Evolutionary conservation across 2,888 invertebrate species (phyloP).

Genomic region (Cheilosia soror): DNA sequence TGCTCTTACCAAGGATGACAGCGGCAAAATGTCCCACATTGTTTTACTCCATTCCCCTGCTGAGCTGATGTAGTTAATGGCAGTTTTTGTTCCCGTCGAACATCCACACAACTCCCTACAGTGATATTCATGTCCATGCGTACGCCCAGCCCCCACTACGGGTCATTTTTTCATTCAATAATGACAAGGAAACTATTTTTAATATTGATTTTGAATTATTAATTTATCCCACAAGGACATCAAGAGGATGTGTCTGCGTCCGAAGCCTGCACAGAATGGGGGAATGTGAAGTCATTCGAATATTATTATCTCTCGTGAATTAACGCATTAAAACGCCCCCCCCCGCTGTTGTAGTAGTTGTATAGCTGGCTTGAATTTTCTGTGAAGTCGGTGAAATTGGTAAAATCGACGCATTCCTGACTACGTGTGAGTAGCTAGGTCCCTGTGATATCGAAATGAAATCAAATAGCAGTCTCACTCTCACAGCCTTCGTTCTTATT

Average conservation of each 20-base stretch:
- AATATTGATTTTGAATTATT: slow-evolving; percentile 64
- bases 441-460: slow-evolving; percentile 27
- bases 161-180: slow-evolving; percentile 33
- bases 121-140: neutral
- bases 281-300: slow-evolving; percentile 18
- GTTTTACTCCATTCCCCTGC: slow-evolving; percentile 12
- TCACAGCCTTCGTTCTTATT: neutral
- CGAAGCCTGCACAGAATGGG: neutral
- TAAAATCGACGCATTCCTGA: neutral
- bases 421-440: slow-evolving; percentile 12
- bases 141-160: slow-evolving; percentile 1
- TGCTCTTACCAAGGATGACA: slow-evolving; percentile 34
- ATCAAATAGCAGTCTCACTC: slow-evolving; percentile 11
- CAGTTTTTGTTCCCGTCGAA: neutral
- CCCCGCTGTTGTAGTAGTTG: neutral
- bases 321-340: neutral
- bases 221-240: slow-evolving; percentile 47
- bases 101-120: neutral
- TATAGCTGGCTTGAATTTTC: slow-evolving; percentile 5
- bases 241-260: slow-evolving; percentile 4
- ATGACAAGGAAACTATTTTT: slow-evolving; percentile 54
- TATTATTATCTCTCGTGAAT: slow-evolving; percentile 17
- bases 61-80: slow-evolving; percentile 26
- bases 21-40: slow-evolving; percentile 44
- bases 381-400: neutral